A percentile compares a stretch with the other conserved stretches of the same genome.
Evolutionary conservation across 2,888 invertebrate species (phyloP).

Genomic region (Cephus pygmeus): DNA sequence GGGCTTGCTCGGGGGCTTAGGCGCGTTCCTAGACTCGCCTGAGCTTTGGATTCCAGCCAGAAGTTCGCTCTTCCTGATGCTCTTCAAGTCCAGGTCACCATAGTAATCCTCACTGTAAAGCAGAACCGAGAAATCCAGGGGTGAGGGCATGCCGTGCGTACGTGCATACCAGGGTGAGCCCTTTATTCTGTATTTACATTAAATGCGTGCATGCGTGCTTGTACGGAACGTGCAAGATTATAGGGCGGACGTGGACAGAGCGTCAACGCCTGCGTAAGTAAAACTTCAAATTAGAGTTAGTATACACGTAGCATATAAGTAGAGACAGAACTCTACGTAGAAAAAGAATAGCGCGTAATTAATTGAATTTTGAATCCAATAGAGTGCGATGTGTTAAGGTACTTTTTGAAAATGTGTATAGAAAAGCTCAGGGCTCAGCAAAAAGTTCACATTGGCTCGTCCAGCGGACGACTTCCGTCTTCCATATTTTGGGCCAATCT

Average conservation of each 20-base stretch:
- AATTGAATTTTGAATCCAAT: neutral
- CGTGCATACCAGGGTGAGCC: neutral
- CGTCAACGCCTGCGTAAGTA: neutral
- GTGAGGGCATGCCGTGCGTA: slow-evolving; percentile 43
- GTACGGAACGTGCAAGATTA: neutral
- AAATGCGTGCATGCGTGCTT: slow-evolving; percentile 1
- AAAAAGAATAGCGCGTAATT: neutral
- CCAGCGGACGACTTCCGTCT: neutral
- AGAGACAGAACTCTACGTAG: neutral
- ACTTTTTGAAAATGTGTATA: neutral
- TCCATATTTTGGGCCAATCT: neutral
- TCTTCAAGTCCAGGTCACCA: slow-evolving; percentile 94
- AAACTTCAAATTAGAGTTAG: neutral
- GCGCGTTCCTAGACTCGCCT: slow-evolving; percentile 70
- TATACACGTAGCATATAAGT: neutral
- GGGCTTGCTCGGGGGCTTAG: slow-evolving; percentile 70
- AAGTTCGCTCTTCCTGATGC: slow-evolving; percentile 93
- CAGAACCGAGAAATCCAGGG: slow-evolving; percentile 54
- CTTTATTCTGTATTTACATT: neutral
- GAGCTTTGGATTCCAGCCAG: slow-evolving; percentile 80
- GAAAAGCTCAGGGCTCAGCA: neutral
- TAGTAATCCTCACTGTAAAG: slow-evolving; percentile 95
- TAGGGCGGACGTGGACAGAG: neutral
- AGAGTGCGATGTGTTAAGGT: neutral
- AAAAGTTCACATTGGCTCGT: neutral